A percentile compares a stretch with the other conserved stretches of the same genome.
These are phyloP conservation scores for Contarinia nasturtii DNA, from an alignment of 1,140 invertebrate species.

Conservation along the genomic window DNA sequence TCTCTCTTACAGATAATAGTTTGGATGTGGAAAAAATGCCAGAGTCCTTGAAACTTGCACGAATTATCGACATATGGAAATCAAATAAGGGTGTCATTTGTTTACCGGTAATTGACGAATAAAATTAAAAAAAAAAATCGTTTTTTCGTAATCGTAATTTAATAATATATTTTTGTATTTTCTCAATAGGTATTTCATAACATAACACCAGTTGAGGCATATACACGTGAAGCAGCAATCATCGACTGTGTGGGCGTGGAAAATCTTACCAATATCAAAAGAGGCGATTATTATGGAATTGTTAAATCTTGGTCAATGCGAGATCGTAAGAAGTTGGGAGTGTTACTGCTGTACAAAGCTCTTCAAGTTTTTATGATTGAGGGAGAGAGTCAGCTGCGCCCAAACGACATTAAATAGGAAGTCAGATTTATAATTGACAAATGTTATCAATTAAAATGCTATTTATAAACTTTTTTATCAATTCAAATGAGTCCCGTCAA, in stretches of 20 bases:
- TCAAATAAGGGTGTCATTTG: constrained; percentile 68
- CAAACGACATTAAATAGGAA: constrained; percentile 28
- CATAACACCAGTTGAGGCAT: constrained; percentile 77
- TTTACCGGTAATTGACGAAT: no score
- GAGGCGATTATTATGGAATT: constrained; percentile 68
- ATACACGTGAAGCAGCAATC: constrained; percentile 82
- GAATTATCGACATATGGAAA: constrained; percentile 78
- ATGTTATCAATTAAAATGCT: not conserved
- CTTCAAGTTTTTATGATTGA: constrained; percentile 70
- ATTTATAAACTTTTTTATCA: not conserved
- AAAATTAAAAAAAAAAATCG: no score
- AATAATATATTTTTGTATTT: no score
- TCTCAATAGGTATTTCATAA: constrained; percentile 93
- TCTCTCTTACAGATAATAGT: not conserved
- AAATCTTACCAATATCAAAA: constrained; percentile 63
- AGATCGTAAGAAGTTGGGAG: constrained; percentile 52
- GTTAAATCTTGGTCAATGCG: constrained; percentile 49
- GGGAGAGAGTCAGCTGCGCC: constrained; percentile 60
- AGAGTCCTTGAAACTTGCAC: constrained; percentile 44
- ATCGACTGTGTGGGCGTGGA: constrained; percentile 65
- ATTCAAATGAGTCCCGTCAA: no score
- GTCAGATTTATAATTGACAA: not conserved
- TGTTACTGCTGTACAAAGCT: constrained; percentile 66
- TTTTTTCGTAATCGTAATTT: no score
- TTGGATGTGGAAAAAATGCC: constrained; percentile 5